A percentile compares a stretch with the other conserved stretches of the same genome.
Evolutionary conservation across 2,113 vertebrate genomes (phyloP).

Genomic region (Elanus axillaris): DNA sequence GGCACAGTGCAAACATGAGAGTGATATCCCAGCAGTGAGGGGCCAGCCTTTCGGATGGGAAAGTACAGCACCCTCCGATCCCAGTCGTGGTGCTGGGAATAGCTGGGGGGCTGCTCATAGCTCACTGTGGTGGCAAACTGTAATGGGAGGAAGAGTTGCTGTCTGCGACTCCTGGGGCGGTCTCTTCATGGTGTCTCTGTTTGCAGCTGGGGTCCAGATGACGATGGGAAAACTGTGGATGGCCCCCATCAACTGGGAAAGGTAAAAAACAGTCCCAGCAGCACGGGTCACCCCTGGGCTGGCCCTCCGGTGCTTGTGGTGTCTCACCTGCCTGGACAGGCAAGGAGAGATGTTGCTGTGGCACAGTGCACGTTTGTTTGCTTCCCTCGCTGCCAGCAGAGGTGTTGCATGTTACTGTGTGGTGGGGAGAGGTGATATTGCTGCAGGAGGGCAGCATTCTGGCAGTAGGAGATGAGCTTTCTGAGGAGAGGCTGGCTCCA

Average conservation of each 20-base stretch:
- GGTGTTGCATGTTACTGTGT: background rate
- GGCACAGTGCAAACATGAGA: background rate
- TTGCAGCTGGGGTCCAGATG: constrained; percentile 95
- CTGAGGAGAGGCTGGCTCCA: background rate
- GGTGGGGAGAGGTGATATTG: background rate
- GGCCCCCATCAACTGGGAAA: constrained; percentile 95
- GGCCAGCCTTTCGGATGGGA: background rate
- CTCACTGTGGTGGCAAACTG: fast-evolving
- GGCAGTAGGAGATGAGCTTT: background rate
- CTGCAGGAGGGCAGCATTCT: background rate
- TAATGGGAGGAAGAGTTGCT: background rate
- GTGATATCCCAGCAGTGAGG: background rate
- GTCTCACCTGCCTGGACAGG: background rate
- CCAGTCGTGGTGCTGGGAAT: background rate
- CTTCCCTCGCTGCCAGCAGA: fast-evolving
- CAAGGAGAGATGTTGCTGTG: fast-evolving
- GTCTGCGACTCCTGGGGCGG: background rate
- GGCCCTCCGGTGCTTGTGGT: background rate
- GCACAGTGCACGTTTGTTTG: fast-evolving
- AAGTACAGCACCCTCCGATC: fast-evolving
- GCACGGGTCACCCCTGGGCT: background rate
- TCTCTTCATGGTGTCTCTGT: background rate
- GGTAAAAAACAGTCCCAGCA: constrained; percentile 65
- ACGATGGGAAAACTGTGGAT: constrained; percentile 93
- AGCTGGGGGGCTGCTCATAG: background rate